phyloP scores from a whole-genome alignment of 2,113 vertebrate species.

The Eublepharis macularius region DNA sequence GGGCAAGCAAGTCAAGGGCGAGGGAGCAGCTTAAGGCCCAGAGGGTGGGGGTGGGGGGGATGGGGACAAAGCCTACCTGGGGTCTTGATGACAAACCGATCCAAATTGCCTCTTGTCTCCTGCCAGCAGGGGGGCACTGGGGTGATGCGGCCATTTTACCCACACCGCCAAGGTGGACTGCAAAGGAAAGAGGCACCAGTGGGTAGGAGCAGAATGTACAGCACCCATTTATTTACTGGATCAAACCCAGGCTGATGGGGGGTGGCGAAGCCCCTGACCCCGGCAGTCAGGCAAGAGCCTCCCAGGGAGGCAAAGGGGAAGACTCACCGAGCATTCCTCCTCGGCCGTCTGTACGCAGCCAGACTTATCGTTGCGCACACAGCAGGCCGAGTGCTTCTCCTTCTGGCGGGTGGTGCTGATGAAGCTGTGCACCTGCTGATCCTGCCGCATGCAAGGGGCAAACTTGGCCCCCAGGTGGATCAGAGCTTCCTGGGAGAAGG shows the following conservation, averaged over 20 bases:
- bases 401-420: conserved; percentile 85
- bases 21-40: no score
- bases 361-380: conserved; percentile 93
- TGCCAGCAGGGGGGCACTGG: conserved; percentile 83
- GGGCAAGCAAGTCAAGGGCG: no score
- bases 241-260: neutral
- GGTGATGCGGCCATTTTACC: conserved; percentile 94
- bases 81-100: conserved; percentile 97
- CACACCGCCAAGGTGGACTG: conserved; percentile 95
- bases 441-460: conserved; percentile 97
- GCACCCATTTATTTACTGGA: no score
- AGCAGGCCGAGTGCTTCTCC: conserved; percentile 94
- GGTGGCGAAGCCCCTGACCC: no score
- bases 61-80: conserved; percentile 78
- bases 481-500: conserved; percentile 85
- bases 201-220: neutral
- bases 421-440: conserved; percentile 90
- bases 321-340: conserved; percentile 95
- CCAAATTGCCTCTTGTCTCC: conserved; percentile 84
- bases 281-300: no score
- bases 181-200: neutral
- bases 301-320: neutral
- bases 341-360: conserved; percentile 94
- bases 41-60: no score
- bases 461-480: conserved; percentile 99